These are phyloP conservation scores for Drosophila buzzatii DNA, from an alignment of 2,888 invertebrate genomes.

Conservation along the genomic window DNA sequence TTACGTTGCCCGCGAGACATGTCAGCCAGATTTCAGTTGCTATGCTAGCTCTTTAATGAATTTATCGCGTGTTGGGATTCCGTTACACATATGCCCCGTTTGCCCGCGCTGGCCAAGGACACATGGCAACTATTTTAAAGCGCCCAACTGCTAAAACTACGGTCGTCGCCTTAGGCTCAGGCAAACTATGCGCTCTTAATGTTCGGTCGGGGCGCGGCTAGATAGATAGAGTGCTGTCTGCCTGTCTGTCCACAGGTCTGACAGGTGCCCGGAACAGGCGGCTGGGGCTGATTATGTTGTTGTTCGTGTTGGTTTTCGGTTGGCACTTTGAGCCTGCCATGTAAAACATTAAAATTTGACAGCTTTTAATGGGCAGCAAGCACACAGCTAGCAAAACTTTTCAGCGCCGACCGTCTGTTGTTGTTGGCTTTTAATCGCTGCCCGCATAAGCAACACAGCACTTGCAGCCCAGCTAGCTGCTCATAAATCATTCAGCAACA, in stretches of 20 bases:
- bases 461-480: conserved; percentile 44
- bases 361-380: conserved; percentile 67
- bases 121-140: conserved; percentile 56
- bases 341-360: conserved; percentile 80
- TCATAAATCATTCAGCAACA: conserved; percentile 55
- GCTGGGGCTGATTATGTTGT: conserved; percentile 41
- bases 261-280: conserved; percentile 52
- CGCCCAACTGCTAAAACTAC: neutral
- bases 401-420: conserved; percentile 53
- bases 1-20: conserved; percentile 74
- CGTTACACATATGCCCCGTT: conserved; percentile 75
- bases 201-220: conserved; percentile 50
- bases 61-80: conserved; percentile 78
- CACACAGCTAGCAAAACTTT: conserved; percentile 56
- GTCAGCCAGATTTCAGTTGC: conserved; percentile 73
- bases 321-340: conserved; percentile 73
- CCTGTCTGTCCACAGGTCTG: conserved; percentile 22
- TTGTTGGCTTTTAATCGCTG: conserved; percentile 72
- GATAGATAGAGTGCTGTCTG: conserved; percentile 51
- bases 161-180: conserved; percentile 30
- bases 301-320: conserved; percentile 21
- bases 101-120: conserved; percentile 42
- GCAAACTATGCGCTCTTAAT: conserved; percentile 70
- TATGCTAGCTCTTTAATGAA: conserved; percentile 73
- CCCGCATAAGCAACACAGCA: conserved; percentile 58